Evolutionary conservation across 2,113 vertebrate genomes (phyloP), one percentile per base, ranked within the genome.

Genomic region (Corythoichthys haematopterus): DNA sequence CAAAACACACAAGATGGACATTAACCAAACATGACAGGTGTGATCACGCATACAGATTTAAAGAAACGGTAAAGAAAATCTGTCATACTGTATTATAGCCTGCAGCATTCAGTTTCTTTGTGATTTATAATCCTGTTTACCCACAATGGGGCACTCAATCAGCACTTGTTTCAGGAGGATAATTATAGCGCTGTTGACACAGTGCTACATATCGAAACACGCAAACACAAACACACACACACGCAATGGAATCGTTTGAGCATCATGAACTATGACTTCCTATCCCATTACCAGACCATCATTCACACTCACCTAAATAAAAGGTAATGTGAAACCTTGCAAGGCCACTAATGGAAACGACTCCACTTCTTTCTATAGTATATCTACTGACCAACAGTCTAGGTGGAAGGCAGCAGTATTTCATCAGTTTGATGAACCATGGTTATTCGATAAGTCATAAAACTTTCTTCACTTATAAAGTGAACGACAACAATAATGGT

Each of bases 141-240:
- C 90, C 92, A 84, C 93, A 93, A 94, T 91, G 90, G 93, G 92
- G 93, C 93, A 92, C 94, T 91, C 86, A 94, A 92, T 92, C 84
- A 70, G 78, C 76, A 88, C 92, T 96, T 95, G 93, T 96, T 96
- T 94, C 93, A 91, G 91, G 92, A 88, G 90, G 90, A 94, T 95
- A 95, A 96, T 95, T 96, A 93, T 87, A 92, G 90, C 80, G 68
- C 89, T 80, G 65, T 45, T 68, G 70, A 76, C 68, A 66, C 64
- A 68, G 55, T 66, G 37, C 43, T 37, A 20, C 58, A 61, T 4
- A 57, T 52, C 50, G 15, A 47, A 36, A 53, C 47, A 56, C 48
- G 9, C 15, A 45, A 46, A 50, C 36, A 47, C n/a, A 68, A 62
- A 62, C 12, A 36, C 10, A 35, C 20, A 60, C 43, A 51, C 64